Evolutionary conservation across 2,113 vertebrate species (phyloP), one percentile per base, ranked within the genome.

Genomic region (Tachysurus vachellii): DNA sequence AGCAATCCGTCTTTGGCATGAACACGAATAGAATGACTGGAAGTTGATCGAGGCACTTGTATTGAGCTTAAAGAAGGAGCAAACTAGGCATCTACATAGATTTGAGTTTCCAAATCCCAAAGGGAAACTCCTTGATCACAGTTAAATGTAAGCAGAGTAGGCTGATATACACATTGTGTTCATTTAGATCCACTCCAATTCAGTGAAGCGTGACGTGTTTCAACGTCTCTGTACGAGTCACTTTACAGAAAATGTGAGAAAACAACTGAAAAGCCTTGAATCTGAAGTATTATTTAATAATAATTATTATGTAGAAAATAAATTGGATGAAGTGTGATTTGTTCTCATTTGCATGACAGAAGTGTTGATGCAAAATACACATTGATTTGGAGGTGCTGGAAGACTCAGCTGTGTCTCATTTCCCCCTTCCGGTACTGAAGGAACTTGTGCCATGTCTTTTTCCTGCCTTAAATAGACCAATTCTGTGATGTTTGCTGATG

Each of bases 1-100:
- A 61, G 68, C 76, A 36, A 73, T 31, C 9, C 4, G 70, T 89
- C 86, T 91, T 89, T 88, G 89, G 89, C 57, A 77, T 80, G n/a
- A 86, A 47, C 7, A 31, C 19, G 42, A 79, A 76, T 12, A 54
- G 62, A 76, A 73, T 73, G 42, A 36, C 2, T 70, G 64, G 19
- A 0, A 14, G 28, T 42, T 53, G 73, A 80, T 80, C 56, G 56
- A 89, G 89, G 89, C 89, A 88, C 87, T 88, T 86, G 50, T 53
- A 47, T 53, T n/a, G 80, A 70, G 54, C 54, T 64, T 82, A 70
- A 17, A 31, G 21, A 62, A 82, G 62, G 12, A 47, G 5, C 23
- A 21, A 56, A 14, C 21, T 28, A 81, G 53, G 19, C 66, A 75
- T 54, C 54, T 62, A 79, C 28, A 79, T 54, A 79, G 16, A 86